A percentile compares a stretch with the other conserved stretches of the same genome.
phyloP scores from a whole-genome alignment of 2,797 vertebrate species.

The Fratercula arctica region DNA sequence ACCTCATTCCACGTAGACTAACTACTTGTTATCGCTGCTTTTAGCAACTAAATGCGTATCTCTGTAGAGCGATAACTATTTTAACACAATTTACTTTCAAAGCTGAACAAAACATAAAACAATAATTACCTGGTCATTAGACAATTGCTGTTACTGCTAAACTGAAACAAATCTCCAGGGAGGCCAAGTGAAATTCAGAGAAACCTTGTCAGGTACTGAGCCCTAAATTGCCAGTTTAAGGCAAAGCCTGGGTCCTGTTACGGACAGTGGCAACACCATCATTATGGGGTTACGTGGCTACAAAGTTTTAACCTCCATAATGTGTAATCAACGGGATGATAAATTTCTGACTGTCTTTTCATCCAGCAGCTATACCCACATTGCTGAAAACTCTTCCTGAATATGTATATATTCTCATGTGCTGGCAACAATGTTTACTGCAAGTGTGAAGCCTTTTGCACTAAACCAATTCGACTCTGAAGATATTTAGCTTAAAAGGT shows the following conservation, averaged over 20 bases:
- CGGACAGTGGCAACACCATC: background rate
- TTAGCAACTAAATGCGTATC: background rate
- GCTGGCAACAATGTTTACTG: background rate
- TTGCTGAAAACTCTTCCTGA: background rate
- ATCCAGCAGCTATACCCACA: background rate
- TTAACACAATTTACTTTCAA: background rate
- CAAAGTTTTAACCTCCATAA: background rate
- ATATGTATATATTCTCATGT: background rate
- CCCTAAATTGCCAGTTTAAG: background rate
- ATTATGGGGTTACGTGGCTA: background rate
- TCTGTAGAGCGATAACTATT: background rate
- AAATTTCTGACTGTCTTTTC: background rate
- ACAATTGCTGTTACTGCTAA: background rate
- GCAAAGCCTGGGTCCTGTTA: background rate
- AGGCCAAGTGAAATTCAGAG: background rate
- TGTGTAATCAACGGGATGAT: background rate
- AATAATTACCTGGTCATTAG: background rate
- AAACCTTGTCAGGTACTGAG: background rate
- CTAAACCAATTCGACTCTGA: background rate
- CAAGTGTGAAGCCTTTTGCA: background rate
- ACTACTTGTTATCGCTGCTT: background rate
- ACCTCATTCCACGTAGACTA: background rate
- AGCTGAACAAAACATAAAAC: background rate
- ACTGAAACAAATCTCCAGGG: background rate
- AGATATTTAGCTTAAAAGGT: background rate